Percentiles rank a stretch among this genome's conserved stretches.
Conservation (phyloP, 2,888 invertebrate species). For the Phrixothrix hirtus region DNA sequence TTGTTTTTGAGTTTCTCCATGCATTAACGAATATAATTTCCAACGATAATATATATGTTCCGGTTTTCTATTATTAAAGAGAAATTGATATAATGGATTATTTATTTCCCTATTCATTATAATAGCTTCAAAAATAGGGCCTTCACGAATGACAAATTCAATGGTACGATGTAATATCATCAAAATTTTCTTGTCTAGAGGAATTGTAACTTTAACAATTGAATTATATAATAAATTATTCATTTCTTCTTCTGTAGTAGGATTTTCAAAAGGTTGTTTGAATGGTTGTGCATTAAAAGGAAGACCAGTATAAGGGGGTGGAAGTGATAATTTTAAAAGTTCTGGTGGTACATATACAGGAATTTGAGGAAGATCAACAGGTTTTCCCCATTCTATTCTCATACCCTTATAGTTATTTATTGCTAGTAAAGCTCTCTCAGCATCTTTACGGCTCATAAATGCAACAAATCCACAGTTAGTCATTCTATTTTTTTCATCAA, state of each 20-base stretch:
- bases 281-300: constrained; percentile 97
- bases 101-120: constrained; percentile 96
- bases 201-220: constrained; percentile 80
- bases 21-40: constrained; percentile 94
- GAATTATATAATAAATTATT: constrained; percentile 78
- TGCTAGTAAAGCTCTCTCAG: constrained; percentile 83
- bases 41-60: constrained; percentile 97
- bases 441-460: constrained; percentile 97
- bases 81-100: constrained; percentile 94
- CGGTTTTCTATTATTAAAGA: constrained; percentile 95
- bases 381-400: constrained; percentile 97
- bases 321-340: constrained; percentile 75
- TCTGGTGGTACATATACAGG: constrained; percentile 95
- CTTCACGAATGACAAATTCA: constrained; percentile 97
- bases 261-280: constrained; percentile 26
- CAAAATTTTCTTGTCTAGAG: constrained; percentile 71
- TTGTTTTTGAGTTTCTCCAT: constrained; percentile 86
- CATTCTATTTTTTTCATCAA: constrained; percentile 88
- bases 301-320: constrained; percentile 88
- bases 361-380: constrained; percentile 90
- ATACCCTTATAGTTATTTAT: constrained; percentile 89
- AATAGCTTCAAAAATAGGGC: constrained; percentile 98
- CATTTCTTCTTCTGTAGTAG: constrained; percentile 41
- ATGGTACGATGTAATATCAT: constrained; percentile 96
- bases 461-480: constrained; percentile 98